A percentile compares a stretch with the other conserved stretches of the same genome.
phyloP scores from a whole-genome alignment of 2,113 vertebrate genomes.

The Accipiter virgatus region DNA sequence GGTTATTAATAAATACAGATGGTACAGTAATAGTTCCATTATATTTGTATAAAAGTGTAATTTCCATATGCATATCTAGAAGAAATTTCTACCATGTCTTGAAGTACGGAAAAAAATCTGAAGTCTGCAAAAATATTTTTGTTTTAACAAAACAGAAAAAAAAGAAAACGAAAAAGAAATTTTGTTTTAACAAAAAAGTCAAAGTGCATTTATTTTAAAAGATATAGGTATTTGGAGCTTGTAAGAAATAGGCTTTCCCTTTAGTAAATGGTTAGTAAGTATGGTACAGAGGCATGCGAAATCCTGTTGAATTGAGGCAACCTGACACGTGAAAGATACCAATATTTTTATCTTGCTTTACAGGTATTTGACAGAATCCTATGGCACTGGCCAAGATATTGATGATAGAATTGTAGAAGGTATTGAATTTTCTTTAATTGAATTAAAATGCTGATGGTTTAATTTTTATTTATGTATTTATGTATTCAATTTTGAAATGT shows the following conservation, averaged over 20 bases:
- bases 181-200: neutral
- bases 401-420: constrained; percentile 98
- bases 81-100: neutral
- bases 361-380: constrained; percentile 93
- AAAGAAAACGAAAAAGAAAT: no score
- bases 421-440: constrained; percentile 43
- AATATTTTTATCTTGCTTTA: neutral
- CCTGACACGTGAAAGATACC: neutral
- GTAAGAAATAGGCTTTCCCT: neutral
- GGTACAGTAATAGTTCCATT: neutral
- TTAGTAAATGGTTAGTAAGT: neutral
- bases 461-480: neutral
- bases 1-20: neutral
- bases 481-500: neutral
- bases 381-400: constrained; percentile 95
- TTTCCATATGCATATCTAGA: neutral
- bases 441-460: neutral
- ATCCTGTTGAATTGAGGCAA: neutral
- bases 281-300: neutral
- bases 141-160: neutral
- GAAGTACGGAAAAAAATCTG: neutral
- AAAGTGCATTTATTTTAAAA: neutral
- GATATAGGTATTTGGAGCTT: neutral
- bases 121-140: neutral
- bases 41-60: neutral